Base-by-base conservation (phyloP, 2,888 invertebrate species). In the Caenorhabditis afra region DNA sequence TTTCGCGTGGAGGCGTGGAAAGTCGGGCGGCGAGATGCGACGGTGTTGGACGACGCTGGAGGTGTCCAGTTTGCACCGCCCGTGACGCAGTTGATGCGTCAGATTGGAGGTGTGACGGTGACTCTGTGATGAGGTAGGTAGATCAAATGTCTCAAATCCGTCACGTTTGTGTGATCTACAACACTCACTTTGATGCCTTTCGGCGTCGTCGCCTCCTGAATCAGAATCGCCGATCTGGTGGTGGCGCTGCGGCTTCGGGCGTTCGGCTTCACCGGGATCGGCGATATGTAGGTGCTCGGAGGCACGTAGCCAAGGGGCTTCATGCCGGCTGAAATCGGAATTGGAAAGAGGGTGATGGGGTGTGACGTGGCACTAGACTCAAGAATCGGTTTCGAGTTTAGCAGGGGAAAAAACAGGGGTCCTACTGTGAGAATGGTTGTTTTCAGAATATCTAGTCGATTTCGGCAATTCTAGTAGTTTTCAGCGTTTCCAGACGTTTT, bases 281-380 rank as follows among this genome's bases (percentile, higher is more conserved):
- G 80, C 0, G 80, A 80, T n/a, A 80, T 66, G 49, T 80, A 80
- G 10, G 80, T 80, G 20, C 49, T 70, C 0, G 80, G 73, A 1
- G 80, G 80, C n/a, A 80, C 58, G 22, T 75, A 76, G 8, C 80
- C 80, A 8, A 50, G 47, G 8, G 75, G 73, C 52, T 80, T 80
- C 10, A 68, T 29, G 3, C 37, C 44, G 14, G 52, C 70, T 77
- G 49, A 22, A 66, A 66, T n/a, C n/a, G n/a, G n/a, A n/a, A n/a
- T n/a, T n/a, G n/a, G n/a, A n/a, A n/a, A n/a, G n/a, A n/a, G n/a
- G n/a, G n/a, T n/a, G n/a, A n/a, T n/a, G n/a, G n/a, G n/a, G n/a
- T n/a, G 41, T 39, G 14, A 41, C 41, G 11, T 41, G 41, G 41
- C 11, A 41, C 2, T 41, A 14, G n/a, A n/a, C n/a, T n/a, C n/a